Evolutionary conservation across 2,113 vertebrate genomes (phyloP).

Genomic region (Myiozetetes cayanensis): DNA sequence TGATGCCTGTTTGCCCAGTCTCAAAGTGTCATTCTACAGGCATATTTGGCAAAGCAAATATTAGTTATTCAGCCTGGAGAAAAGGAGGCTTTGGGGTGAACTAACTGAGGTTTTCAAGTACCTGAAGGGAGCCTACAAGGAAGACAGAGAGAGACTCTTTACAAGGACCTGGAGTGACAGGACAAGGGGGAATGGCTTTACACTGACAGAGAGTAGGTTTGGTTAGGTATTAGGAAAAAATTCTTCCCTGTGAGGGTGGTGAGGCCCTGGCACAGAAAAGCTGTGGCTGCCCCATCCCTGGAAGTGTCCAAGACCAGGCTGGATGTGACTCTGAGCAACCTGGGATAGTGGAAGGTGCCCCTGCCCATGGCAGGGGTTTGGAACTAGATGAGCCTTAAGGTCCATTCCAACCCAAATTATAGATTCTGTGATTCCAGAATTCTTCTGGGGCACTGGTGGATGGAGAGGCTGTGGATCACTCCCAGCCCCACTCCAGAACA

Average conservation of each 20-base stretch:
- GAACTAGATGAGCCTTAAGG: background rate
- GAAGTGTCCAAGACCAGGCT: background rate
- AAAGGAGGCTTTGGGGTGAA: background rate
- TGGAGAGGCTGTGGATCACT: background rate
- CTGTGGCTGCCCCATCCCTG: background rate
- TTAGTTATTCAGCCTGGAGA: background rate
- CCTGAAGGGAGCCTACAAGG: background rate
- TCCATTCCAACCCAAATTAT: background rate
- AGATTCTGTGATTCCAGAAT: background rate
- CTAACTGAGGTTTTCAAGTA: background rate
- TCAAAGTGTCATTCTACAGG: background rate
- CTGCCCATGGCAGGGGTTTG: background rate
- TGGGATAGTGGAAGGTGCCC: background rate
- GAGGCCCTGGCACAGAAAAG: background rate
- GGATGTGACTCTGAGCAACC: background rate
- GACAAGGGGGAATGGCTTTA: background rate
- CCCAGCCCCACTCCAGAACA: background rate
- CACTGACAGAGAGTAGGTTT: background rate
- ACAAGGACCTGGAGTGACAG: background rate
- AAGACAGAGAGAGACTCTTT: background rate
- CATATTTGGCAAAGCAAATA: background rate
- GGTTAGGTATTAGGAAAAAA: background rate
- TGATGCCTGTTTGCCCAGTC: background rate
- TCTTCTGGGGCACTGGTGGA: background rate
- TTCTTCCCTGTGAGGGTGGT: fast-evolving